Evolutionary conservation across 2,113 vertebrate genomes (phyloP).

Genomic region (Hippocampus abdominalis): DNA sequence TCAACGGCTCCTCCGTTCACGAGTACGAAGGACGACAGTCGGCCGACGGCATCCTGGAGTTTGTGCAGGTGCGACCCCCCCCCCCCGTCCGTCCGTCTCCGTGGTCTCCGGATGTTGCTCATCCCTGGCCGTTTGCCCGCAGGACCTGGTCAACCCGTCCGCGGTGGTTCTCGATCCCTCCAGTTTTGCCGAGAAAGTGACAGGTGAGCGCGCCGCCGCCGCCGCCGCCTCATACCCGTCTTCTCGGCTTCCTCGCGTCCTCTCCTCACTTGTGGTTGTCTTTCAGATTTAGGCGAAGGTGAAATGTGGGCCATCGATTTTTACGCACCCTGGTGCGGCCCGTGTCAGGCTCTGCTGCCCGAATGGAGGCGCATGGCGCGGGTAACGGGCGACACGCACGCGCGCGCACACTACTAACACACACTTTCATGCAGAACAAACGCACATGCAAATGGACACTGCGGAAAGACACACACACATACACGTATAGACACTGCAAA

Average conservation of each 20-base stretch:
- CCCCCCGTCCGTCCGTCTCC: neutral
- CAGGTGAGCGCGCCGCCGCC: conserved; percentile 33
- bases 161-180: conserved; percentile 82
- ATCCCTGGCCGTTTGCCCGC: neutral
- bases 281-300: conserved; percentile 46
- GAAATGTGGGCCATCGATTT: conserved; percentile 93
- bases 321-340: conserved; percentile 95
- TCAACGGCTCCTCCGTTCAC: conserved; percentile 88
- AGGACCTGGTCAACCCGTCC: conserved; percentile 90
- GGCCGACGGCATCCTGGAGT: conserved; percentile 91
- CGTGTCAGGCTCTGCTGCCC: conserved; percentile 91
- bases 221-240: neutral
- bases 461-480: too few relatives aligned
- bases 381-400: conserved; percentile 66
- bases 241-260: neutral
- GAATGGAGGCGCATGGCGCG: conserved; percentile 97
- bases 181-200: conserved; percentile 76
- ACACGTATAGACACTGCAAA: too few relatives aligned
- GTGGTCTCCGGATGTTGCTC: neutral
- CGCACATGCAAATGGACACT: too few relatives aligned
- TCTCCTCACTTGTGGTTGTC: neutral
- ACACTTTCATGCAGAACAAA: too few relatives aligned
- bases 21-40: conserved; percentile 95
- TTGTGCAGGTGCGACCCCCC: conserved; percentile 82
- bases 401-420: neutral